Evolutionary conservation across 2,888 invertebrate genomes (phyloP).

Genomic region (Vanessa cardui): DNA sequence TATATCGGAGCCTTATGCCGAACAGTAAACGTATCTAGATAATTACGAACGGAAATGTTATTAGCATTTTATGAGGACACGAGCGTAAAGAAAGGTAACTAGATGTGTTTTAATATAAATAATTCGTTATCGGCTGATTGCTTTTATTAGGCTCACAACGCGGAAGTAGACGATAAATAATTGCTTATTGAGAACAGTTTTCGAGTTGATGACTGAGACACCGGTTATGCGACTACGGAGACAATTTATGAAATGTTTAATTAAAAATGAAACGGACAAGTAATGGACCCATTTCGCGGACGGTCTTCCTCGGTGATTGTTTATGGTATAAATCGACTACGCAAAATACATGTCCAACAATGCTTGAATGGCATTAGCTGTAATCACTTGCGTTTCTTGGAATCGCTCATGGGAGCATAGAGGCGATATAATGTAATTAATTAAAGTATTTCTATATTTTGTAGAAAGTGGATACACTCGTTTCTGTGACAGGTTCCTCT

Average conservation of each 20-base stretch:
- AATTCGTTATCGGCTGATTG: constrained; percentile 43
- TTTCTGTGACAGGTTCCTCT: too few relatives aligned
- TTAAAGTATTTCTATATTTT: too few relatives aligned
- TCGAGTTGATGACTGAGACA: constrained; percentile 44
- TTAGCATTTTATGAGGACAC: constrained; percentile 16
- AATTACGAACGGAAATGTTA: constrained; percentile 9
- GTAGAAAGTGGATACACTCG: too few relatives aligned
- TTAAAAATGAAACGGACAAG: constrained; percentile 28
- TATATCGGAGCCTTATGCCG: background rate
- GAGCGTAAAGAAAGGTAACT: constrained; percentile 13
- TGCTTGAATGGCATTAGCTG: too few relatives aligned
- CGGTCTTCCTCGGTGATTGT: background rate
- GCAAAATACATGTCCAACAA: too few relatives aligned
- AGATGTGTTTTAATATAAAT: constrained; percentile 37
- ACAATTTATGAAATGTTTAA: constrained; percentile 37
- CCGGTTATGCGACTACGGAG: constrained; percentile 36
- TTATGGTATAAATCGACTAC: too few relatives aligned
- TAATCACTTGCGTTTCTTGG: too few relatives aligned
- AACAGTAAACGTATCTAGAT: background rate
- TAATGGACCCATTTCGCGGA: constrained; percentile 16
- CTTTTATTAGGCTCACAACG: constrained; percentile 51
- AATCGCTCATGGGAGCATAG: too few relatives aligned
- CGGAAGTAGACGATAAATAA: constrained; percentile 53
- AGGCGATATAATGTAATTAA: too few relatives aligned
- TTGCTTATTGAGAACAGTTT: constrained; percentile 52